These are phyloP conservation scores for Homarus gammarus DNA, from an alignment of 2,888 invertebrate genomes.

Conservation along the genomic window DNA sequence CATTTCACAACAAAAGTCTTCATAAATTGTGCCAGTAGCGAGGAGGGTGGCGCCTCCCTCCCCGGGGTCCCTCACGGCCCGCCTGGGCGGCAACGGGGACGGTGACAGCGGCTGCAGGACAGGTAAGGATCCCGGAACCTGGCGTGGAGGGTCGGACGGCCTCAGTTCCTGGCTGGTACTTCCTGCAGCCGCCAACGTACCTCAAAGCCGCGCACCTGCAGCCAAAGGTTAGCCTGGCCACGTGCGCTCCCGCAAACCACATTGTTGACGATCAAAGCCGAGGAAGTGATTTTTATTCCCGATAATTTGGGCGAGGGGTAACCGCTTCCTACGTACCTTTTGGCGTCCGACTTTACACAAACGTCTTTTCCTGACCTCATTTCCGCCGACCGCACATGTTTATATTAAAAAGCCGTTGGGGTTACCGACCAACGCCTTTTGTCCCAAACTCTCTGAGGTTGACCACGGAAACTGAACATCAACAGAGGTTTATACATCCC, in stretches of 20 bases:
- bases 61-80: conserved; percentile 31
- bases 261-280: conserved; percentile 43
- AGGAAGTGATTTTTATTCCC: conserved; percentile 60
- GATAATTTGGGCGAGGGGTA: conserved; percentile 19
- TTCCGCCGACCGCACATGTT: conserved; percentile 21
- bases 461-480: not conserved
- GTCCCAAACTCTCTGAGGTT: not conserved
- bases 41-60: conserved; percentile 36
- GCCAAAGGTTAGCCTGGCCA: conserved; percentile 56
- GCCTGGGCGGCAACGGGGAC: not conserved
- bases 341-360: conserved; percentile 5
- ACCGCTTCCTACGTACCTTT: conserved; percentile 23
- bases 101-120: conserved; percentile 46
- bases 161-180: conserved; percentile 63
- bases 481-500: not conserved
- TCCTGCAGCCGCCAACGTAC: conserved; percentile 54
- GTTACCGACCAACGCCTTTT: not conserved
- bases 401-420: not conserved
- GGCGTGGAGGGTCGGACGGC: not conserved
- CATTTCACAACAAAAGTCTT: conserved; percentile 61
- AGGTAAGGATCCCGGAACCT: conserved; percentile 59
- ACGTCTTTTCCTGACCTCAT: conserved; percentile 46
- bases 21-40: conserved; percentile 51
- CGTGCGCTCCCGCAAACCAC: conserved; percentile 54
- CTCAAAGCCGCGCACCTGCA: conserved; percentile 53